phyloP scores from a whole-genome alignment of 1,140 invertebrate species.

The Pantala flavescens region DNA sequence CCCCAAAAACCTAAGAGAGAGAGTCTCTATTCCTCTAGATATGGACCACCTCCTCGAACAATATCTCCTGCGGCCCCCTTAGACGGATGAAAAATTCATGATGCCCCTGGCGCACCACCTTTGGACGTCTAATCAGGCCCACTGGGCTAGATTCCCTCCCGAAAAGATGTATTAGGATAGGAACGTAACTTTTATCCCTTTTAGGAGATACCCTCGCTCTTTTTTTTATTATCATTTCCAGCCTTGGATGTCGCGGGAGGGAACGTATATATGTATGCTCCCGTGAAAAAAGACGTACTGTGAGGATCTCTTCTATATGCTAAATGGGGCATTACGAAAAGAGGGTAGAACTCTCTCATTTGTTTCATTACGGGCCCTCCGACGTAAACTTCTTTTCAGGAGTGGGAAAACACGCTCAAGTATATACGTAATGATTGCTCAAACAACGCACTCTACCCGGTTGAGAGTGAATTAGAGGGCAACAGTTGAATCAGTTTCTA shows the following conservation, averaged over 20 bases:
- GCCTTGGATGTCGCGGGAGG: too few species aligned
- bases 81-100: slow-evolving; percentile 6
- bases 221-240: too few species aligned
- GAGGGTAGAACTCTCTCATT: background rate
- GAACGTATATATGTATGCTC: too few species aligned
- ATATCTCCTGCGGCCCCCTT: background rate
- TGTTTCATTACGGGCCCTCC: background rate
- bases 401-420: too few species aligned
- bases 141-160: background rate
- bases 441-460: too few species aligned
- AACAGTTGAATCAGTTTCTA: too few species aligned
- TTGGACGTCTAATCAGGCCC: background rate
- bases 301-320: background rate
- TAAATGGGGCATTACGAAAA: background rate
- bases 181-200: background rate
- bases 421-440: too few species aligned
- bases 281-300: background rate
- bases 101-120: background rate
- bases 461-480: too few species aligned
- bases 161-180: slow-evolving; percentile 4
- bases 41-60: background rate
- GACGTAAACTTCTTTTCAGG: too few species aligned
- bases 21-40: background rate
- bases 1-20: background rate
- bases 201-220: too few species aligned